A percentile compares a stretch with the other conserved stretches of the same genome.
Conservation (phyloP, 2,113 vertebrate species). For the Sterna hirundo region DNA sequence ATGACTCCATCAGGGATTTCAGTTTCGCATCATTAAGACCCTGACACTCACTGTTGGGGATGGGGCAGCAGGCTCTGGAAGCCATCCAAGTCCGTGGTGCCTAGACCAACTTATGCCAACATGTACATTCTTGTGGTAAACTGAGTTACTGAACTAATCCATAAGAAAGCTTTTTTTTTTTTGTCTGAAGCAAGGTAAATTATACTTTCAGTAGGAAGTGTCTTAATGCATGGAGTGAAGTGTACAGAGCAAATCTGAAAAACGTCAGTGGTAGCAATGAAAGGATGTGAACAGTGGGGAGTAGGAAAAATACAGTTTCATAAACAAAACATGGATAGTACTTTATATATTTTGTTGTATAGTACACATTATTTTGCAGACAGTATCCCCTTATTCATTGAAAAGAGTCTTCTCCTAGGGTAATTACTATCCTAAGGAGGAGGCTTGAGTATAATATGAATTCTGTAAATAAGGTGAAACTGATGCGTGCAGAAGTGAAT, state of each 20-base stretch:
- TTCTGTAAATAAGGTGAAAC: slow-evolving; percentile 41
- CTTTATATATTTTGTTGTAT: not conserved
- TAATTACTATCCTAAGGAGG: not conserved
- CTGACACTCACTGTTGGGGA: not conserved
- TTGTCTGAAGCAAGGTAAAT: not conserved
- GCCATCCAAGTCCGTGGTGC: not conserved
- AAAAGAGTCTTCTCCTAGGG: not conserved
- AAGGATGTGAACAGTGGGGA: not conserved
- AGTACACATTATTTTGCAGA: not conserved
- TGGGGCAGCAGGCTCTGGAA: not conserved
- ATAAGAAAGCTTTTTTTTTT: not conserved
- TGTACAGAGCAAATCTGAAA: not conserved
- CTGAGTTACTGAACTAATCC: not conserved
- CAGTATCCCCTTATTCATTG: not conserved
- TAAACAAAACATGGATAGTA: not conserved
- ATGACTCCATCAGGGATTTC: not conserved
- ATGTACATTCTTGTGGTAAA: accelerated
- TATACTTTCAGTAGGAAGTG: not conserved
- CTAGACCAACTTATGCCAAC: not conserved
- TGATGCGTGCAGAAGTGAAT: not conserved
- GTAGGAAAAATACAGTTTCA: not conserved
- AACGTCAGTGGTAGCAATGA: not conserved
- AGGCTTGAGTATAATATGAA: not conserved
- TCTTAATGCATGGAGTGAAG: not conserved
- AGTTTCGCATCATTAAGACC: not conserved